These are phyloP conservation scores for Rambutsinella grinnellia DNA, from an alignment of 2,888 invertebrate genomes.

Conservation along the genomic window DNA sequence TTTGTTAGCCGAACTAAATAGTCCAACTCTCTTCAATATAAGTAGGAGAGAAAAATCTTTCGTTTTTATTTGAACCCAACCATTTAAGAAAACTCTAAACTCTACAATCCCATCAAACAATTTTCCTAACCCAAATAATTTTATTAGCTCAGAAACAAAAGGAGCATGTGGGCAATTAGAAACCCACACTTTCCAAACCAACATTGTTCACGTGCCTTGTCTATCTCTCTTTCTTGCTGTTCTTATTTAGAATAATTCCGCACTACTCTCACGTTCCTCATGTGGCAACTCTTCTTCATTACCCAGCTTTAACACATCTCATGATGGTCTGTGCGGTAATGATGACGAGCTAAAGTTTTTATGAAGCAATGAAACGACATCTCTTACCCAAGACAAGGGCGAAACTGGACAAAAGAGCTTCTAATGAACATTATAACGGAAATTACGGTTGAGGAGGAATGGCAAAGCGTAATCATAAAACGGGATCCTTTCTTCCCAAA, in stretches of 20 bases:
- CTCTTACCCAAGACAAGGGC: constrained; percentile 8
- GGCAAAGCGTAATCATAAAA: constrained; percentile 40
- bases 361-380: constrained; percentile 44
- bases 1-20: no score
- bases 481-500: constrained; percentile 8
- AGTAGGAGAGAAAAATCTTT: no score
- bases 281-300: not conserved
- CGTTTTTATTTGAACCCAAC: no score
- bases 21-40: no score
- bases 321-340: not conserved
- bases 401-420: constrained; percentile 39
- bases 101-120: no score
- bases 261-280: not conserved
- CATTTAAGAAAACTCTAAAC: no score
- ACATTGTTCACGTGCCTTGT: no score
- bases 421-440: constrained; percentile 51
- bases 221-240: not conserved
- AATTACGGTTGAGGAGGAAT: constrained; percentile 29
- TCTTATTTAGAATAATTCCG: not conserved
- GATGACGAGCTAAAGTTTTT: constrained; percentile 11
- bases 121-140: no score
- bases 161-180: no score
- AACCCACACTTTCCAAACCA: no score
- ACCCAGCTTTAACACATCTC: not conserved
- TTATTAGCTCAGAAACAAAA: no score